Conservation (phyloP, 1,140 invertebrate genomes). For the Lethrus apterus region DNA sequence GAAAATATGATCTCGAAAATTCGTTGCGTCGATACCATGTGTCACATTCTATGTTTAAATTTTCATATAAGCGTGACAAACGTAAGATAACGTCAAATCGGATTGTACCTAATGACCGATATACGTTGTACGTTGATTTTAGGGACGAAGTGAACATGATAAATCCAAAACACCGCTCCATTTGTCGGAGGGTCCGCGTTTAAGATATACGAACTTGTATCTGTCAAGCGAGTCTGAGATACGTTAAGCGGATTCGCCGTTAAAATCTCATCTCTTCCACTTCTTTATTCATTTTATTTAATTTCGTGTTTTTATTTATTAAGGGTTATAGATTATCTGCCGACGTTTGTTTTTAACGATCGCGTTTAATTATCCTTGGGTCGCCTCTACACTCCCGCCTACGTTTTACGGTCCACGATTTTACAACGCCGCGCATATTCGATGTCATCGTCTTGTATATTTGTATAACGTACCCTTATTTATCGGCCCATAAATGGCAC, state of each 20-base stretch:
- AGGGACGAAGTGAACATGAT: constrained; percentile 5
- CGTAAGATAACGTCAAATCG: too few species aligned
- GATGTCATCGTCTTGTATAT: constrained; percentile 20
- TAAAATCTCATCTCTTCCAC: constrained; percentile 17
- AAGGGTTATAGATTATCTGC: constrained; percentile 27
- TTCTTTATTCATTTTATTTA: constrained; percentile 21
- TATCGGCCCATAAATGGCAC: constrained; percentile 31
- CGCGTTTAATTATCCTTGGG: constrained; percentile 34
- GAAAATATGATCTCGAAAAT: constrained; percentile 9
- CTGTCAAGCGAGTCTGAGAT: constrained; percentile 20
- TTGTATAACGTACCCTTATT: constrained; percentile 30
- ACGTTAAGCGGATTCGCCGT: constrained; percentile 23
- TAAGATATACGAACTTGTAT: constrained; percentile 20
- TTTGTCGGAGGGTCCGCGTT: constrained; percentile 11
- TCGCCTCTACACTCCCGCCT: too few species aligned
- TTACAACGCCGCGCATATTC: constrained; percentile 27
- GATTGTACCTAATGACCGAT: too few species aligned
- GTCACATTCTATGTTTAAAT: constrained; percentile 4
- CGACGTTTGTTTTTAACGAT: constrained; percentile 33
- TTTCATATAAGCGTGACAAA: too few species aligned
- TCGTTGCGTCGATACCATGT: not conserved
- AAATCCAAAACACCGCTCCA: constrained; percentile 18
- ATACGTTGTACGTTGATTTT: too few species aligned
- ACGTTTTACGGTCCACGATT: constrained; percentile 27
- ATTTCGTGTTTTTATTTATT: constrained; percentile 25